Evolutionary conservation across 2,113 vertebrate genomes (phyloP).

Genomic region (Pithys albifrons): DNA sequence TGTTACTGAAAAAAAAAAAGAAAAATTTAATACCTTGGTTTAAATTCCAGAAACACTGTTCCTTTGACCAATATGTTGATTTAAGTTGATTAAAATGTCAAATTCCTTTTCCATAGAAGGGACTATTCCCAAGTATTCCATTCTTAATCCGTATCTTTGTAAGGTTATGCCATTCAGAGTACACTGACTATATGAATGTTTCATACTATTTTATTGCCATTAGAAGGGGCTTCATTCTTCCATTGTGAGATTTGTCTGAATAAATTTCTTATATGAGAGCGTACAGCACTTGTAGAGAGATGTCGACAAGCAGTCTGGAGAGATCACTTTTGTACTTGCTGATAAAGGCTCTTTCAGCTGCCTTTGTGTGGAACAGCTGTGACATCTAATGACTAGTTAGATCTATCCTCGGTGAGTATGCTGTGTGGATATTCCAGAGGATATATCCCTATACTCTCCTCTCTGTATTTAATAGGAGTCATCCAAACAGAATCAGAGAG

Average conservation of each 20-base stretch:
- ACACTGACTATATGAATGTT: conserved; percentile 52
- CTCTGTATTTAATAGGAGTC: conserved; percentile 63
- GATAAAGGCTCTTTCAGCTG: conserved; percentile 75
- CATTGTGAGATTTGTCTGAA: conserved; percentile 61
- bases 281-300: conserved; percentile 42
- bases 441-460: conserved; percentile 67
- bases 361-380: conserved; percentile 70
- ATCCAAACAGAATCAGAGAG: not conserved
- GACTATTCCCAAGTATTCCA: conserved; percentile 10
- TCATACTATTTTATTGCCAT: conserved; percentile 54
- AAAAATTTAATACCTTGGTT: not conserved
- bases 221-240: conserved; percentile 60
- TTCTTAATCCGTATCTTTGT: conserved; percentile 1
- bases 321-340: conserved; percentile 65
- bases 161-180: conserved; percentile 33
- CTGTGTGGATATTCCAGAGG: conserved; percentile 64
- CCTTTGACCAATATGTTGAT: not conserved
- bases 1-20: not conserved
- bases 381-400: conserved; percentile 62
- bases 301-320: conserved; percentile 48
- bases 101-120: not conserved
- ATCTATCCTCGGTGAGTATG: conserved; percentile 65
- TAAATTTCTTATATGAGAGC: conserved; percentile 66
- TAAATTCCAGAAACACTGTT: not conserved
- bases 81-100: conserved; percentile 45